Evolutionary conservation across 2,113 vertebrate species (phyloP).

Genomic region (Artemisiospiza belli): DNA sequence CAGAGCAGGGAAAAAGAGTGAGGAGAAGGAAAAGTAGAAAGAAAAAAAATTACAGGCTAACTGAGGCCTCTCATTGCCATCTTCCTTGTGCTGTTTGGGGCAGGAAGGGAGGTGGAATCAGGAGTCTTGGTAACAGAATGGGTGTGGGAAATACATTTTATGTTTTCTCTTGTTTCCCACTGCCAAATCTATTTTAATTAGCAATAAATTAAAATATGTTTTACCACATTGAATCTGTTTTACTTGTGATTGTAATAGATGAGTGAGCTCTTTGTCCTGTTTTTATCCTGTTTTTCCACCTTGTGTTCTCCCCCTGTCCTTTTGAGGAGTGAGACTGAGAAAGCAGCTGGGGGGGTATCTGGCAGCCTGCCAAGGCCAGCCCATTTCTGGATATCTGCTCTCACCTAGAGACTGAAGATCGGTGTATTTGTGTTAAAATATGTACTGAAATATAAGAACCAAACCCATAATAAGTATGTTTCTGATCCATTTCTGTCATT

Average conservation of each 20-base stretch:
- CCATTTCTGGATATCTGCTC: neutral
- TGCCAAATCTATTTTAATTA: neutral
- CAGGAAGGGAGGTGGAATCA: neutral
- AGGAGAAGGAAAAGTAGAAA: neutral
- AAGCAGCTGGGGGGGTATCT: neutral
- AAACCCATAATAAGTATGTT: neutral
- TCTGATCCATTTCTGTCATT: neutral
- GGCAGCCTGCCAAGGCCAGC: neutral
- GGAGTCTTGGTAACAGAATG: neutral
- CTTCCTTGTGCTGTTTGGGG: fast-evolving
- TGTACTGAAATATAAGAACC: neutral
- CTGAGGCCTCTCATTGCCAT: fast-evolving
- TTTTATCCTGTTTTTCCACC: neutral
- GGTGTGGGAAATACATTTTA: neutral
- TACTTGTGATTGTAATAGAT: neutral
- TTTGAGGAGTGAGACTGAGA: neutral
- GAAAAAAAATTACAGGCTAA: neutral
- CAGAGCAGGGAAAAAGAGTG: neutral
- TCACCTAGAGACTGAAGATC: neutral
- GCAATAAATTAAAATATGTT: neutral
- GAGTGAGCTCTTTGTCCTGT: neutral
- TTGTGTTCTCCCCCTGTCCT: neutral
- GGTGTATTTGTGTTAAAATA: neutral
- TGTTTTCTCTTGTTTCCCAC: neutral
- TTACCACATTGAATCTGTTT: neutral